A percentile compares a stretch with the other conserved stretches of the same genome.
Evolutionary conservation across 2,797 vertebrate species (phyloP).

Genomic region (Tauraco hartlaubi): DNA sequence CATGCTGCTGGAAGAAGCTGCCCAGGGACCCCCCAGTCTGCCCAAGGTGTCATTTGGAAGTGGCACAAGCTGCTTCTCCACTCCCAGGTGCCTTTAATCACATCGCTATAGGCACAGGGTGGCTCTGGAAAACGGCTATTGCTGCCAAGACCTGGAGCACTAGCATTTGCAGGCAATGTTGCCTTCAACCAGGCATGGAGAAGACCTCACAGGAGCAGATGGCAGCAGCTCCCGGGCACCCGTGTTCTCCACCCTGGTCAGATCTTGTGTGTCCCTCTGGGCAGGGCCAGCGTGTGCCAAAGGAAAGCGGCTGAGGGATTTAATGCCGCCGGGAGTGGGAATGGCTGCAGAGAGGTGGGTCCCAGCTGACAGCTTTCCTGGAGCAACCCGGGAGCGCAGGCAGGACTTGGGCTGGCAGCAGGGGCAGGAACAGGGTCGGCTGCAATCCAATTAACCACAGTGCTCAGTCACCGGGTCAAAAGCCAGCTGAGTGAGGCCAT

Average conservation of each 20-base stretch:
- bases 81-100: neutral
- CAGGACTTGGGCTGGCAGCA: neutral
- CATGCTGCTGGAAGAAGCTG: neutral
- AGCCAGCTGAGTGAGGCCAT: neutral
- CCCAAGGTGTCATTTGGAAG: neutral
- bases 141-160: neutral
- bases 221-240: neutral
- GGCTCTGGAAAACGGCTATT: neutral
- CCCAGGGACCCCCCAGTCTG: rapidly evolving
- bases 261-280: neutral
- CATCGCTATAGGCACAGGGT: neutral
- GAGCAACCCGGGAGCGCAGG: neutral
- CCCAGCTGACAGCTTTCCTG: neutral
- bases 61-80: neutral
- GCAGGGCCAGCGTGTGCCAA: neutral
- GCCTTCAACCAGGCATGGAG: neutral
- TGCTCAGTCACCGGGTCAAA: conserved; percentile 3
- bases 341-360: conserved; percentile 5
- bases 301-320: neutral
- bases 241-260: neutral
- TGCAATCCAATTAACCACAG: neutral
- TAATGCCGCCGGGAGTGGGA: neutral
- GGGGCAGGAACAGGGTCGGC: neutral
- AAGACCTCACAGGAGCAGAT: neutral
- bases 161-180: neutral